These are phyloP conservation scores for Poeciliopsis infans DNA, from an alignment of 2,797 vertebrate species.

Conservation along the genomic window DNA sequence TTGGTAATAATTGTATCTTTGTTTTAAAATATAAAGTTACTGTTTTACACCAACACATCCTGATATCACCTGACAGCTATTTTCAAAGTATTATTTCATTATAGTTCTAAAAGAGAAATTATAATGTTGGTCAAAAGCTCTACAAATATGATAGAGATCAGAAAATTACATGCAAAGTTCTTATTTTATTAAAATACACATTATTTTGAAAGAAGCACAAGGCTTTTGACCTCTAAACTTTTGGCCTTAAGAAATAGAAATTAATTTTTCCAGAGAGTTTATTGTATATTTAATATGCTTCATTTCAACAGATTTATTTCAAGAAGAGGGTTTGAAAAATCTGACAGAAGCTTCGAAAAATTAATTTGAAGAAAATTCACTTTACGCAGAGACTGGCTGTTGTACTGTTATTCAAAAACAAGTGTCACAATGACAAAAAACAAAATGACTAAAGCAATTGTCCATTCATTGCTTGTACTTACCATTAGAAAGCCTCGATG, in stretches of 20 bases:
- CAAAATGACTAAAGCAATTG: conserved; percentile 14
- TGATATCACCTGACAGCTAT: neutral
- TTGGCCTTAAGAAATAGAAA: neutral
- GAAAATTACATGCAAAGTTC: neutral
- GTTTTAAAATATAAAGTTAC: too few relatives aligned
- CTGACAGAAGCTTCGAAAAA: neutral
- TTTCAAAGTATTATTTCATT: neutral
- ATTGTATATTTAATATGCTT: neutral
- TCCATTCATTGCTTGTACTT: conserved; percentile 15
- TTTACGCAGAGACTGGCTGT: neutral
- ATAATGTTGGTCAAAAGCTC: neutral
- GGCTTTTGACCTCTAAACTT: neutral
- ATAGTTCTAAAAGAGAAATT: neutral
- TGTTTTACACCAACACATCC: neutral
- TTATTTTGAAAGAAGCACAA: neutral
- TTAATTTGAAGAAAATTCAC: neutral
- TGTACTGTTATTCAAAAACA: neutral
- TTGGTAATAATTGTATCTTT: too few relatives aligned
- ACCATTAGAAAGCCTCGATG: conserved; percentile 40
- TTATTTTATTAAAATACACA: neutral
- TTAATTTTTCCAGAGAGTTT: neutral
- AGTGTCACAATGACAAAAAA: neutral
- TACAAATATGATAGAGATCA: neutral
- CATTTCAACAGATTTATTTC: neutral
- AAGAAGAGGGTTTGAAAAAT: neutral